Base-by-base conservation (phyloP, 1,140 invertebrate genomes). In the Venturia canescens region DNA sequence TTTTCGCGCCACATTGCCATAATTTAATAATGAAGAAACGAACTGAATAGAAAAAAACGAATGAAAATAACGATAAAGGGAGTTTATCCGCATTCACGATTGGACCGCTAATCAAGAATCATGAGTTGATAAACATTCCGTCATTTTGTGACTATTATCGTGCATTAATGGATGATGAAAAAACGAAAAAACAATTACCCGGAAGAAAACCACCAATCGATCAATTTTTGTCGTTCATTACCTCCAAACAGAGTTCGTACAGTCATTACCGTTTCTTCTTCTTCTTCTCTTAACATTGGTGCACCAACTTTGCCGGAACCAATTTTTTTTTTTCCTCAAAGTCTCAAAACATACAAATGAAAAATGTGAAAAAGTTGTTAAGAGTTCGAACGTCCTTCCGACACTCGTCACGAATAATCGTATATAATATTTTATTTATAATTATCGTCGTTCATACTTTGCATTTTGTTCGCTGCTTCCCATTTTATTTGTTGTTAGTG, bases 1-100 rank as follows among this genome's bases (percentile, higher is more conserved):
- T 82, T 79, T 71, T 83, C 34, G 5, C 80, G 82, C 77, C 76
- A n/a, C n/a, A 82, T 86, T 89, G 85, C 85, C 84, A 88, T 85
- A 85, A 86, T 82, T 48, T 74, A 75, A 67, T 23, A 27, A n/a
- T 67, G 1, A 48, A 21, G 21, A 21, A 71, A 15, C 23, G 26
- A 23, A 50, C 34, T 5, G 21, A 26, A 38, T 23, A 29, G 3
- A 66, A 27, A 66, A 13, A 27, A 27, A 66, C 13, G 60, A 66
- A 66, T 6, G 15, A 29, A 66, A 27, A 27, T 34, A 38, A 48
- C 70, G 70, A 72, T 72, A n/a, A 23, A 23, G 23, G 50, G 70
- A 72, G 18, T 72, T 26, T 26, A 26, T 38, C 9, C 23, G 34
- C 1, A 26, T 72, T 72, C 21, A n/a, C 69, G 34, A 27, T 72